phyloP scores from a whole-genome alignment of 2,113 vertebrate genomes.

The Gavialis gangeticus region DNA sequence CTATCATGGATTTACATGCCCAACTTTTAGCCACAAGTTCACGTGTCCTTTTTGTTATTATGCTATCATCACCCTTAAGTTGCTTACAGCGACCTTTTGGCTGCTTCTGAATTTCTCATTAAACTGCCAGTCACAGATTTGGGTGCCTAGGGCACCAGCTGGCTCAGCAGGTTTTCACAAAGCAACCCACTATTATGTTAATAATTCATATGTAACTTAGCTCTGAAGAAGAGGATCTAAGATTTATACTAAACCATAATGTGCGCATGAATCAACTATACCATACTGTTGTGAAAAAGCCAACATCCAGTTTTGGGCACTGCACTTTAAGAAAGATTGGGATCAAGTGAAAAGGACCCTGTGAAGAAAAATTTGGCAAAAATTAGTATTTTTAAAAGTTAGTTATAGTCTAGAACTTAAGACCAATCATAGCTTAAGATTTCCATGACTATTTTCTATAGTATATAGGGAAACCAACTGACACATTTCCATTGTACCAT shows the following conservation, averaged over 20 bases:
- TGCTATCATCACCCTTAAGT: background rate
- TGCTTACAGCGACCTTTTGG: background rate
- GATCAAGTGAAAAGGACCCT: background rate
- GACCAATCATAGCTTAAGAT: background rate
- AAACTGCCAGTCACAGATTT: background rate
- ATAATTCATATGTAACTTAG: background rate
- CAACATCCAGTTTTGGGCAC: no score
- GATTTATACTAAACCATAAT: no score
- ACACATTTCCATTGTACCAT: background rate
- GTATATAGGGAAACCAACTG: background rate
- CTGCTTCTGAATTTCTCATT: background rate
- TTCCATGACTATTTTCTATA: background rate
- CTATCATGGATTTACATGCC: background rate
- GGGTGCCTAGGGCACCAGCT: background rate
- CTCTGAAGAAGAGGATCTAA: no score
- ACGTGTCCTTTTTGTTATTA: background rate
- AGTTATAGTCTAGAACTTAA: background rate
- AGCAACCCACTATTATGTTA: background rate
- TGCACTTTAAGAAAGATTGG: background rate
- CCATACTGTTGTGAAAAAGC: no score
- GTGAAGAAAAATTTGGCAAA: background rate
- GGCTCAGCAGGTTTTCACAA: background rate
- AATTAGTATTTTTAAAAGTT: background rate
- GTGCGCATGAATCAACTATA: no score
- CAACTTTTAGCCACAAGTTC: background rate